Percentiles rank a stretch among this genome's conserved stretches.
These are phyloP conservation scores for Eulemur rubriventer DNA, from an alignment of 2,797 vertebrate species.

Conservation along the genomic window DNA sequence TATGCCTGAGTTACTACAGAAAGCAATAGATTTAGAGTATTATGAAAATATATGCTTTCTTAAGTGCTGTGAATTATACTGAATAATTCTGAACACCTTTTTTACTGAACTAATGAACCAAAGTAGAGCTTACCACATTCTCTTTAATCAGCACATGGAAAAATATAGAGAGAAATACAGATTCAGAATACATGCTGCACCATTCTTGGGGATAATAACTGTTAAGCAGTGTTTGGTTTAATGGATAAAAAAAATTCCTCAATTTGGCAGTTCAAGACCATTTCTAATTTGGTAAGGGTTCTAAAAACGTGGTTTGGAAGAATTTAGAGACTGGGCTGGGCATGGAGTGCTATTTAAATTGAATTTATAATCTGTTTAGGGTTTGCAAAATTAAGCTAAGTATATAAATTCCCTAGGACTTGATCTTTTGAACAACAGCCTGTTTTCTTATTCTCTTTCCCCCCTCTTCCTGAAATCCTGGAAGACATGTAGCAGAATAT, in stretches of 20 bases:
- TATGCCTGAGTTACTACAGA: constrained; percentile 69
- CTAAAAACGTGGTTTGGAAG: constrained; percentile 42
- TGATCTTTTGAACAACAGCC: neutral
- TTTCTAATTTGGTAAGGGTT: constrained; percentile 51
- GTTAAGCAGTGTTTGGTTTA: neutral
- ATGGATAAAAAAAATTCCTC: neutral
- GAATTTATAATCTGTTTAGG: neutral
- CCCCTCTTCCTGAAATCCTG: neutral
- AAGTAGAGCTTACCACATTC: constrained; percentile 72
- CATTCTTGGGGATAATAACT: neutral
- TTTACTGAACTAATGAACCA: constrained; percentile 83
- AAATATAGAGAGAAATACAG: constrained; percentile 69
- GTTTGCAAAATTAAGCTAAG: neutral
- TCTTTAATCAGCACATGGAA: constrained; percentile 76
- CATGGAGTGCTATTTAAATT: constrained; percentile 13
- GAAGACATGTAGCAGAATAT: neutral
- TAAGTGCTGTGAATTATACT: constrained; percentile 83
- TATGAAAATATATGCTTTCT: constrained; percentile 82
- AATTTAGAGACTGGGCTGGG: neutral
- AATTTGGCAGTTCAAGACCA: constrained; percentile 3
- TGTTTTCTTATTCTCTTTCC: neutral
- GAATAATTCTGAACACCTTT: constrained; percentile 81
- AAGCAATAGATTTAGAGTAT: constrained; percentile 78
- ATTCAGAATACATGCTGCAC: constrained; percentile 62
- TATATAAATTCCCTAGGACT: neutral